Percentiles rank a stretch among this genome's conserved stretches.
These are phyloP conservation scores for Taxidea taxus DNA, from an alignment of 2,113 vertebrate species.

Conservation along the genomic window DNA sequence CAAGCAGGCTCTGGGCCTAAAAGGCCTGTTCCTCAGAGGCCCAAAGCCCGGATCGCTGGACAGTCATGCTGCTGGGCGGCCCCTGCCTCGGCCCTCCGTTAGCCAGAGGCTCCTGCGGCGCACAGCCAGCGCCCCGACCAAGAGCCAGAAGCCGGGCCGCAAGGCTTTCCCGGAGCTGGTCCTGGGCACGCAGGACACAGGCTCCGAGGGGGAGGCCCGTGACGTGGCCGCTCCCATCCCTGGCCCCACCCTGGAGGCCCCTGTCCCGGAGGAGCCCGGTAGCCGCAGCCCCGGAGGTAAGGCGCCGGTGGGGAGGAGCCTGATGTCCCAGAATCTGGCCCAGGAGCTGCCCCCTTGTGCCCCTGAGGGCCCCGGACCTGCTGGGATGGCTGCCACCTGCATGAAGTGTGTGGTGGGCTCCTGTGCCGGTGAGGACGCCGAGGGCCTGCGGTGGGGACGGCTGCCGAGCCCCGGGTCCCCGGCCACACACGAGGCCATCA, in stretches of 20 bases:
- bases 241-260: slow-evolving; percentile 82
- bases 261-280: slow-evolving; percentile 78
- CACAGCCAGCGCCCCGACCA: slow-evolving; percentile 96
- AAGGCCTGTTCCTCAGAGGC: slow-evolving; percentile 98
- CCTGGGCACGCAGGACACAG: slow-evolving; percentile 90
- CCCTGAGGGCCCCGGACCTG: slow-evolving; percentile 89
- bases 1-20: slow-evolving; percentile 94
- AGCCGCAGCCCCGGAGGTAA: slow-evolving; percentile 94
- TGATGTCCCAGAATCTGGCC: slow-evolving; percentile 69
- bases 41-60: slow-evolving; percentile 98
- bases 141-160: slow-evolving; percentile 92
- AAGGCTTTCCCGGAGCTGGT: slow-evolving; percentile 92
- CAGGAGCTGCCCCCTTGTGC: slow-evolving; percentile 81
- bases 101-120: slow-evolving; percentile 94
- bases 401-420: slow-evolving; percentile 92
- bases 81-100: slow-evolving; percentile 92
- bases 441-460: slow-evolving; percentile 81
- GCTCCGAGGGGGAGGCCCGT: slow-evolving; percentile 88
- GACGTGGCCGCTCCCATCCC: slow-evolving; percentile 83
- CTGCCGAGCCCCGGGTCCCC: slow-evolving; percentile 50
- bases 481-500: slow-evolving; percentile 25
- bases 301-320: slow-evolving; percentile 75
- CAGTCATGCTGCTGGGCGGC: slow-evolving; percentile 98
- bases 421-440: slow-evolving; percentile 88
- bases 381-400: slow-evolving; percentile 93